These are phyloP conservation scores for Drosophila borealis DNA, from an alignment of 2,888 invertebrate species.

Conservation along the genomic window DNA sequence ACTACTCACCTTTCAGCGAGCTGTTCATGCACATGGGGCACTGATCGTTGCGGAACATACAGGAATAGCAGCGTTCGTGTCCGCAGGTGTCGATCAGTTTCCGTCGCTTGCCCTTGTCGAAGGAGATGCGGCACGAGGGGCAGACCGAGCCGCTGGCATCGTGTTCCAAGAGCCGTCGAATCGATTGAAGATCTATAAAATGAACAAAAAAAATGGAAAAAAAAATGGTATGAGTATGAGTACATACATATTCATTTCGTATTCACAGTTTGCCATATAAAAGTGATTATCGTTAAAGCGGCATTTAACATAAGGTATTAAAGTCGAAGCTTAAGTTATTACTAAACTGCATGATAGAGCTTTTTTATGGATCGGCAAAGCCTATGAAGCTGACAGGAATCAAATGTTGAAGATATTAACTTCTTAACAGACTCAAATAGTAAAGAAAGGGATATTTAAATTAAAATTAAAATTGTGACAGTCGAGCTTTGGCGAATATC, in stretches of 20 bases:
- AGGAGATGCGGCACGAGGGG: constrained; percentile 96
- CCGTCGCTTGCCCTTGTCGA: constrained; percentile 98
- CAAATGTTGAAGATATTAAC: not conserved
- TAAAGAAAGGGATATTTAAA: not conserved
- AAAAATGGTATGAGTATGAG: not conserved
- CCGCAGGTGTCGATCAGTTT: constrained; percentile 97
- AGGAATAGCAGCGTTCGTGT: constrained; percentile 97
- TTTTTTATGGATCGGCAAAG: not conserved
- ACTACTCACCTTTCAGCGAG: constrained; percentile 82
- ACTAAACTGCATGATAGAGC: not conserved
- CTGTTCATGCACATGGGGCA: constrained; percentile 92
- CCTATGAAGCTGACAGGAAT: not conserved
- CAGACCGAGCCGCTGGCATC: constrained; percentile 90
- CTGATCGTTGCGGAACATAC: constrained; percentile 96
- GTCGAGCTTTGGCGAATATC: too few species aligned
- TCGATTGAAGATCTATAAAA: constrained; percentile 92
- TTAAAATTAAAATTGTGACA: not conserved
- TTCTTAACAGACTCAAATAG: not conserved
- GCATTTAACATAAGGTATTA: constrained; percentile 15
- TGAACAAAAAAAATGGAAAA: constrained; percentile 12
- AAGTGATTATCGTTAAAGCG: constrained; percentile 29
- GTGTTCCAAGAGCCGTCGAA: constrained; percentile 91
- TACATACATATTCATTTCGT: constrained; percentile 30
- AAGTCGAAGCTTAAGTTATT: constrained; percentile 2
- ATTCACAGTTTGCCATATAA: constrained; percentile 27